These are phyloP conservation scores for Xestia rhomboidea DNA, from an alignment of 2,888 invertebrate species.

Conservation along the genomic window DNA sequence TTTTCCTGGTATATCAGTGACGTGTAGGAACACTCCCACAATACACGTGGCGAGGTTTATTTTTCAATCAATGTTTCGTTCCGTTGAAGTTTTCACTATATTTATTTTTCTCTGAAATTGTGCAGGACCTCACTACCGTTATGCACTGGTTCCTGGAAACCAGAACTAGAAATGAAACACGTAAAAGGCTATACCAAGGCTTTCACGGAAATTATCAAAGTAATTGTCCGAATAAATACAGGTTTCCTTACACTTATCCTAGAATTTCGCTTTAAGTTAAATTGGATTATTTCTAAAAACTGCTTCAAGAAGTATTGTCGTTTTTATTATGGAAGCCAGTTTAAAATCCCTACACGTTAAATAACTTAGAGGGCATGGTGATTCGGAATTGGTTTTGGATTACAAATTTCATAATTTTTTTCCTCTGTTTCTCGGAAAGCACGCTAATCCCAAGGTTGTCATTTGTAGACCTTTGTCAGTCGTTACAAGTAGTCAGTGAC, in stretches of 20 bases:
- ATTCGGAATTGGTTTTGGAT: background rate
- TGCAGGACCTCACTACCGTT: background rate
- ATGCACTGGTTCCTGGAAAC: background rate
- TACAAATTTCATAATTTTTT: background rate
- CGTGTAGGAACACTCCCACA: background rate
- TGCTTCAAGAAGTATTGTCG: background rate
- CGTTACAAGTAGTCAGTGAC: background rate
- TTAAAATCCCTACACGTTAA: background rate
- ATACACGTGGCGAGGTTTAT: background rate
- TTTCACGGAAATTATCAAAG: background rate
- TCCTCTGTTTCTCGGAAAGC: background rate
- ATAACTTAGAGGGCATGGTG: background rate
- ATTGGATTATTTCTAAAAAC: background rate
- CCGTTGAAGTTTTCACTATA: background rate
- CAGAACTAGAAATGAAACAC: conserved; percentile 7
- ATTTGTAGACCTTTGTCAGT: background rate
- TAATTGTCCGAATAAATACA: background rate
- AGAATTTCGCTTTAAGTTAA: background rate
- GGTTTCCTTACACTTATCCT: background rate
- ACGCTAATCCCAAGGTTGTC: background rate
- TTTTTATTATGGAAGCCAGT: background rate
- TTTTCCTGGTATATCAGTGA: background rate
- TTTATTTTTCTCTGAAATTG: background rate
- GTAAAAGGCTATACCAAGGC: background rate
- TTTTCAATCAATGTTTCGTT: background rate